Evolutionary conservation across 2,888 invertebrate genomes (phyloP), one percentile per base, ranked within the genome.

Genomic region (Ormia ochracea): DNA sequence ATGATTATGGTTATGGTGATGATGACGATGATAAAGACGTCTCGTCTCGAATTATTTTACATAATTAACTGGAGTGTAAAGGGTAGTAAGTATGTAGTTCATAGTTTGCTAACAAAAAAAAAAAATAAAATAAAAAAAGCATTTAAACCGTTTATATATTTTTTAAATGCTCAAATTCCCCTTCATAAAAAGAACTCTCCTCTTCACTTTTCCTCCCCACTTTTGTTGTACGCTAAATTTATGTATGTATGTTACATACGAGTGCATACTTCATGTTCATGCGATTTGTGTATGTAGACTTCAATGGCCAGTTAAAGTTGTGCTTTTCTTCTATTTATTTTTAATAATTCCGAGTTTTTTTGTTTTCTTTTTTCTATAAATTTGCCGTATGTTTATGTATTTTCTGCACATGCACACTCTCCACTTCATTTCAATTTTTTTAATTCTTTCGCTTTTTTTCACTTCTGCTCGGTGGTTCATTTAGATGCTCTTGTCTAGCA

Each of bases 401-500:
- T 31, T 61, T 58, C 54, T 74, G 74, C 74, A 74, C 66, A 74
- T 74, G 74, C 65, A 65, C 58, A 17, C 78, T 69, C 78, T 79
- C 74, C 63, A 69, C 69, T 74, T 54, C 23, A 61, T 26, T 63
- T 45, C n/a, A 7, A 19, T 19, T 58, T 36, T n/a, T 65, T 50
- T 50, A 12, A 45, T 43, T 45, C 23, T 23, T 19, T 23, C 21
- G 23, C 41, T 65, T 48, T 26, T 21, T 58, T 52, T 41, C 45
- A 10, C 38, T 59, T 38, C 41, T 23, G 52, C 26, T 65, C 36
- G 38, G 9, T 69, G 36, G 38, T 78, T 59, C 58, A 65, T 65
- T 65, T 66, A 70, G 61, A 58, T 70, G 76, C 82, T 84, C 86
- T 86, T 86, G 84, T 86, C 85, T 85, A 83, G 83, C 83, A 88